Evolutionary conservation across 2,113 vertebrate genomes (phyloP).

Genomic region (Pterocles orientalis): DNA sequence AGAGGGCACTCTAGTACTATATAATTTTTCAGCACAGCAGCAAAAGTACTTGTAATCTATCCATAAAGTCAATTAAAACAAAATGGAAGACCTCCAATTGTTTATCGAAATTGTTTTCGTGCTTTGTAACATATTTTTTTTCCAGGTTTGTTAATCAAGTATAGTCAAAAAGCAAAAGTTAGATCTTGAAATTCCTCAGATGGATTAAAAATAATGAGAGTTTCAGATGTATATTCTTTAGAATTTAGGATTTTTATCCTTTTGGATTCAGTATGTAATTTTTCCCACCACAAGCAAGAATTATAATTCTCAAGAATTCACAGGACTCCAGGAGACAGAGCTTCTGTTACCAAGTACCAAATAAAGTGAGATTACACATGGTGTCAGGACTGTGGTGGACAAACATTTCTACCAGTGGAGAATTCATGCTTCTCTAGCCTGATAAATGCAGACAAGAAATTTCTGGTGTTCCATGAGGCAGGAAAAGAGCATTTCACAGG

Average conservation of each 20-base stretch:
- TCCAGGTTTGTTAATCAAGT: background rate
- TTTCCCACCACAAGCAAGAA: background rate
- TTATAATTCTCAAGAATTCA: background rate
- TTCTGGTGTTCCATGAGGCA: background rate
- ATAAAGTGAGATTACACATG: background rate
- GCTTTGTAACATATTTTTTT: background rate
- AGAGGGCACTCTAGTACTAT: background rate
- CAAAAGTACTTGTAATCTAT: background rate
- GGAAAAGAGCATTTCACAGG: background rate
- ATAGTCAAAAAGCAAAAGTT: background rate
- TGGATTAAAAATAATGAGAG: background rate
- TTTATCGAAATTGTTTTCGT: background rate
- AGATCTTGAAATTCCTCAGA: background rate
- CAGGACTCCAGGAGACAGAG: background rate
- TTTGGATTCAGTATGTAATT: background rate
- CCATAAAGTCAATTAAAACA: background rate
- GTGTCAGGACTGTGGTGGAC: background rate
- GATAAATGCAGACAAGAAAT: background rate
- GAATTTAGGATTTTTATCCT: background rate
- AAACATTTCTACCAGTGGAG: background rate
- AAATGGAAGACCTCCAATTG: background rate
- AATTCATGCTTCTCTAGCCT: background rate
- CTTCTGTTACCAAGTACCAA: background rate
- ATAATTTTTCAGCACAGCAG: background rate
- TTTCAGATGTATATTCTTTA: background rate